Percentiles rank a stretch among this genome's conserved stretches.
Conservation (phyloP, 2,113 vertebrate genomes). For the Muntiacus muntjak region DNA sequence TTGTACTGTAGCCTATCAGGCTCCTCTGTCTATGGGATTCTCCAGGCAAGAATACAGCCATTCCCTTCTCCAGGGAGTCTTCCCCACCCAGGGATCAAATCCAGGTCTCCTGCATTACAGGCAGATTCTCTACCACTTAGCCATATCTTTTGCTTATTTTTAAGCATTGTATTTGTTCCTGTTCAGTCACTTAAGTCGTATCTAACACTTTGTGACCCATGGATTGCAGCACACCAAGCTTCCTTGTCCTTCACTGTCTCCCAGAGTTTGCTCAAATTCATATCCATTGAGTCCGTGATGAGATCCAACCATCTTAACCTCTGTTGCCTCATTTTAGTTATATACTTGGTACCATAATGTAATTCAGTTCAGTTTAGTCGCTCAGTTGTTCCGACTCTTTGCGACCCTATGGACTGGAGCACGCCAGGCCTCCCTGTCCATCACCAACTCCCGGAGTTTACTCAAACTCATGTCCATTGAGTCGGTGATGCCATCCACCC, state of each 20-base stretch:
- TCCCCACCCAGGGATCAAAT: neutral
- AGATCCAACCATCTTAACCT: neutral
- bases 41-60: neutral
- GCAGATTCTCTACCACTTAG: neutral
- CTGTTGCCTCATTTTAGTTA: neutral
- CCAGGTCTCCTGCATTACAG: neutral
- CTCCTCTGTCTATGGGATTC: neutral
- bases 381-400: neutral
- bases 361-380: neutral
- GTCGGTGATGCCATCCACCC: rapidly evolving
- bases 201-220: neutral
- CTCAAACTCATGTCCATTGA: neutral
- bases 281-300: neutral
- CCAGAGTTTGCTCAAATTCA: neutral
- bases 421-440: neutral
- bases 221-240: neutral
- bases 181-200: neutral
- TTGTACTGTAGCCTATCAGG: neutral
- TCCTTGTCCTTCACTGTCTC: neutral
- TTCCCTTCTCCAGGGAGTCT: neutral
- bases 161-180: neutral
- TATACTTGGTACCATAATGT: neutral
- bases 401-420: neutral
- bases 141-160: neutral
- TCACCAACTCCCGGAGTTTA: neutral